Conservation (phyloP, 2,113 vertebrate genomes). For the Erpornis zantholeuca region DNA sequence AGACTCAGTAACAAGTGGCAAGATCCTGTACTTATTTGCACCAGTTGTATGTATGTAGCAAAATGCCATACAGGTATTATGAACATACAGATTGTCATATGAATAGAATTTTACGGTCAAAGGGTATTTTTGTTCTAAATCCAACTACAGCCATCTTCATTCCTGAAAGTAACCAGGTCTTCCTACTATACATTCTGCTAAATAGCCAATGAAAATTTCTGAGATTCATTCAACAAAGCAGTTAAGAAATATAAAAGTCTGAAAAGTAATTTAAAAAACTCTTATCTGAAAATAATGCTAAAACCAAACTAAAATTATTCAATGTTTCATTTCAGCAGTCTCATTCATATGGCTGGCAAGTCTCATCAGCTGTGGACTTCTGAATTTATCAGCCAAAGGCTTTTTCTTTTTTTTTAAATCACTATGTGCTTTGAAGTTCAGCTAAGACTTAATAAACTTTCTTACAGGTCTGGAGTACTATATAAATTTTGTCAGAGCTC, state of each 20-base stretch:
- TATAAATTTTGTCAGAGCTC: constrained; percentile 41
- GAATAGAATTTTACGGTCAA: background rate
- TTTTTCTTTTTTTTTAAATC: background rate
- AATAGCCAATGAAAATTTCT: background rate
- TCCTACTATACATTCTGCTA: background rate
- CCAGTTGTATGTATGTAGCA: background rate
- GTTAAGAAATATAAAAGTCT: background rate
- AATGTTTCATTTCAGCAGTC: background rate
- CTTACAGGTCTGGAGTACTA: constrained; percentile 49
- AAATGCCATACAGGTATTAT: background rate
- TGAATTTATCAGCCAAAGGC: background rate
- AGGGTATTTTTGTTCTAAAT: background rate
- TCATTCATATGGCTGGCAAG: background rate
- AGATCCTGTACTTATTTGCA: background rate
- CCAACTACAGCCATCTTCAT: background rate
- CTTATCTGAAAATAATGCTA: background rate
- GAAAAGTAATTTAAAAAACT: background rate
- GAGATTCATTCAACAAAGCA: background rate
- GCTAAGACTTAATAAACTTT: constrained; percentile 46
- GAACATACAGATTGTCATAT: background rate
- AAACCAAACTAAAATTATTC: background rate
- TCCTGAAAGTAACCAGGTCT: background rate
- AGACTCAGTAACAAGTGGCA: background rate
- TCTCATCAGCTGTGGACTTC: background rate
- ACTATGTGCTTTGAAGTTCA: background rate